Base-by-base conservation (phyloP, 1,140 invertebrate genomes). In the Pomacea maculata region DNA sequence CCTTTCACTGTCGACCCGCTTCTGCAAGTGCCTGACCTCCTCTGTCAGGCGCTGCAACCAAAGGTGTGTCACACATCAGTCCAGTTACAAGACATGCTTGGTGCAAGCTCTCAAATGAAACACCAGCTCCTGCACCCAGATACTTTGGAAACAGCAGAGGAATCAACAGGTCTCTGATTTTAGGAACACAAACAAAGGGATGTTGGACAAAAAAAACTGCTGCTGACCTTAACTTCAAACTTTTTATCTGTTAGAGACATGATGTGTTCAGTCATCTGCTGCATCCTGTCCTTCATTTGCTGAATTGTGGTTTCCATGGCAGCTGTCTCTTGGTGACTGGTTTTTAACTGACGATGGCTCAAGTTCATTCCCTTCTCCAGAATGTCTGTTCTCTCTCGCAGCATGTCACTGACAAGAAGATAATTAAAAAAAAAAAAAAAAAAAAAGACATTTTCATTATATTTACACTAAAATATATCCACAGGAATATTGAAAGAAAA, bases 221-320 rank as follows among this genome's bases (percentile, higher is more conserved):
- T 34, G 10, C 81, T 77, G 45, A 86, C 85, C 82, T 82, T 82
- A 17, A 81, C 75, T 65, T 84, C 71, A 45, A 68, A 72, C 34
- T 82, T 78, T 34, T 85, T 81, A 64, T 86, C 84, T 10, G 81
- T 78, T 25, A 83, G 52, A 17, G 70, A 29, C 19, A 81, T 80
- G 55, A 83, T 78, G 14, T 64, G 74, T 21, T 84, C 71, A 15
- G 72, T 79, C 82, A 84, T 83, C 14, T 82, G 75, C 25, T 61
- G 73, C 17, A 80, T 64, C 63, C 75, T 75, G 19, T 77, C 52
- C 65, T 79, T 78, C 19, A 85, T 81, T 55, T 82, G 72, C 14
- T 79, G 67, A 14, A 78, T 55, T 10, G 77, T 29, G 65, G 34
- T 70, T 19, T 81, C 82, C 52, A 71, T 80, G 25, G 29, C 55